Evolutionary conservation across 2,797 vertebrate genomes (phyloP), one percentile per base, ranked within the genome.

Genomic region (Lycodopsis pacificus): DNA sequence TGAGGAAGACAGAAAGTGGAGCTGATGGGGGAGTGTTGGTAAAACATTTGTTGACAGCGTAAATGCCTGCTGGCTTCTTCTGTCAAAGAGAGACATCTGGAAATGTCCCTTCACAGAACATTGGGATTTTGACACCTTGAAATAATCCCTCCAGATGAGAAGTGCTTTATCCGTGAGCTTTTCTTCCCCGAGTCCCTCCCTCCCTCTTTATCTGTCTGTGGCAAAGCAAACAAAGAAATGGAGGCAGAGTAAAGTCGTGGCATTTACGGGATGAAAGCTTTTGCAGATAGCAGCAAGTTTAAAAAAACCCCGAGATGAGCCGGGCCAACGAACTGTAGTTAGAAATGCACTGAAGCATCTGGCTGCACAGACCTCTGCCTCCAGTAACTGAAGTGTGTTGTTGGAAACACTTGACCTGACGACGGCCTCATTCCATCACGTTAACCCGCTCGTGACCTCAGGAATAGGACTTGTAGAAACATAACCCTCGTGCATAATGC

Each of bases 31-130:
- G 65, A 62, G 68, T 22, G 69, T 64, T 72, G 77, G 83, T 67
- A 75, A 81, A 84, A 78, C 40, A 17, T 51, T 49, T 68, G 86
- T 22, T 89, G 86, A 90, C 87, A 84, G 82, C 63, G 76, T 82
- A 84, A 79, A 76, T 2, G 63, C 49, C 59, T 42, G 15, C 42
- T 82, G 40, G 65, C 74, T 69, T 80, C 67, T 48, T 53, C 48
- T 19, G 56, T 81, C 34, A 40, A 80, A 86, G 71, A 34, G 76
- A 82, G 84, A 89, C 84, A 77, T 68, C 65, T 67, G 83, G 76
- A 88, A 73, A 73, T n/a, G 61, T 76, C 73, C 51, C 32, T 20
- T 76, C 62, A 74, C 80, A 73, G 30, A 85, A 63, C 70, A 64
- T 17, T 68, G 57, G n/a, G 57, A 40, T 42, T 79, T 59, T 77